Conservation (phyloP, 2,113 vertebrate genomes). For the Dasypus novemcinctus region DNA sequence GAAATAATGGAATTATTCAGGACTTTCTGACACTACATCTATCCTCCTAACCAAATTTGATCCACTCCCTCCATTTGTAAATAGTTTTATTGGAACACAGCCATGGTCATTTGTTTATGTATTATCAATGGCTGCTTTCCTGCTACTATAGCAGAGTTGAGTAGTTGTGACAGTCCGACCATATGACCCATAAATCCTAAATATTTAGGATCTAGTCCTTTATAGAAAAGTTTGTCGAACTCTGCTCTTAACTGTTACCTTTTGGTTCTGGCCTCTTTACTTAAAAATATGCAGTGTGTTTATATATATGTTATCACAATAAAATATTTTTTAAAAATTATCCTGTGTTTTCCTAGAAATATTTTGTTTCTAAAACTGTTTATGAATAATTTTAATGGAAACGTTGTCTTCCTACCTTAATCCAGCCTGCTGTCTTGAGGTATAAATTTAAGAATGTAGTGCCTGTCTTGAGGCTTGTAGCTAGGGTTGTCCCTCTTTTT, state of each 20-base stretch:
- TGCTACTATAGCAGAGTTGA: background rate
- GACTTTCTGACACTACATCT: background rate
- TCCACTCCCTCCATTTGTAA: slow-evolving; percentile 13
- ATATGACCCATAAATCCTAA: background rate
- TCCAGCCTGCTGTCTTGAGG: background rate
- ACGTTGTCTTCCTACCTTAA: background rate
- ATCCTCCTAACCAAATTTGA: background rate
- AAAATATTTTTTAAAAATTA: background rate
- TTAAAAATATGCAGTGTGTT: background rate
- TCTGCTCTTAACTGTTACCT: background rate
- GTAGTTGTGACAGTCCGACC: background rate
- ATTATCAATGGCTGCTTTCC: background rate
- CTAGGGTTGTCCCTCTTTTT: background rate
- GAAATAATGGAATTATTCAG: background rate
- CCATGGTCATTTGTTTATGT: fast-evolving
- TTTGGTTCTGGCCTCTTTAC: background rate
- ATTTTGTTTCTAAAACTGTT: background rate
- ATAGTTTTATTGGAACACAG: background rate
- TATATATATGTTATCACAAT: too few relatives aligned
- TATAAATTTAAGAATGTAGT: background rate
- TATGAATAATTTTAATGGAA: background rate
- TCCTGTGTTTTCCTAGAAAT: background rate
- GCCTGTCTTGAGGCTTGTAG: background rate
- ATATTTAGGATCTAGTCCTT: background rate
- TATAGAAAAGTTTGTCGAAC: background rate